These are phyloP conservation scores for Triops cancriformis DNA, from an alignment of 1,140 invertebrate species.

Conservation along the genomic window DNA sequence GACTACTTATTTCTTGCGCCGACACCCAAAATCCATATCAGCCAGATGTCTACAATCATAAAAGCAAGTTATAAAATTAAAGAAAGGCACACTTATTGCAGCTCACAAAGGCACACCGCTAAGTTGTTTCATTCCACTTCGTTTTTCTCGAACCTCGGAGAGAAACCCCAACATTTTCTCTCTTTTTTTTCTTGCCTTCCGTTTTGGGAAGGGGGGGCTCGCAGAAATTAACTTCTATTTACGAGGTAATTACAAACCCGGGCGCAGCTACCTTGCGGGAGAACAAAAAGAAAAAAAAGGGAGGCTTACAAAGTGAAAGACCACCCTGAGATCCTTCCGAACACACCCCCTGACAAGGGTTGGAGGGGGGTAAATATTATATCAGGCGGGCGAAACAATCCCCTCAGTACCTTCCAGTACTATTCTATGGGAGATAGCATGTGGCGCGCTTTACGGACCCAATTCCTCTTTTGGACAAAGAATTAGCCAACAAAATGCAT, in stretches of 20 bases:
- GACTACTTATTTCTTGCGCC: neutral
- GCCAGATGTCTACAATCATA: constrained; percentile 13
- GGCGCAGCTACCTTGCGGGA: constrained; percentile 1
- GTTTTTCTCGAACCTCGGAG: neutral
- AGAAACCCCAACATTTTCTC: neutral
- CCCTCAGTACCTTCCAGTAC: neutral
- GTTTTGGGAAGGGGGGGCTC: neutral
- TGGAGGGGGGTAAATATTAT: constrained; percentile 9
- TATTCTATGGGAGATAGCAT: neutral
- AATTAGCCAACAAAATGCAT: neutral
- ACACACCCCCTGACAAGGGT: neutral
- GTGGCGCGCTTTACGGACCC: neutral
- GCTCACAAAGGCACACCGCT: neutral
- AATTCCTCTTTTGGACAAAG: neutral
- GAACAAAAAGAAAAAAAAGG: neutral
- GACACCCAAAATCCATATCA: constrained; percentile 13
- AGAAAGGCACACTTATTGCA: constrained; percentile 1
- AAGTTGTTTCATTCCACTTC: neutral
- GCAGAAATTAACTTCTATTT: constrained; percentile 14
- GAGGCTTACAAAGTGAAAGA: neutral
- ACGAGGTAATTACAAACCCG: constrained; percentile 13
- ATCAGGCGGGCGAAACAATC: neutral
- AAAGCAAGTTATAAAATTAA: neutral
- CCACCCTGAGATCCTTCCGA: neutral
- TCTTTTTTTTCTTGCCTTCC: neutral